A percentile compares a stretch with the other conserved stretches of the same genome.
phyloP scores from a whole-genome alignment of 37 sponge, comb jelly and placozoan species.

The Geodia barretti region DNA sequence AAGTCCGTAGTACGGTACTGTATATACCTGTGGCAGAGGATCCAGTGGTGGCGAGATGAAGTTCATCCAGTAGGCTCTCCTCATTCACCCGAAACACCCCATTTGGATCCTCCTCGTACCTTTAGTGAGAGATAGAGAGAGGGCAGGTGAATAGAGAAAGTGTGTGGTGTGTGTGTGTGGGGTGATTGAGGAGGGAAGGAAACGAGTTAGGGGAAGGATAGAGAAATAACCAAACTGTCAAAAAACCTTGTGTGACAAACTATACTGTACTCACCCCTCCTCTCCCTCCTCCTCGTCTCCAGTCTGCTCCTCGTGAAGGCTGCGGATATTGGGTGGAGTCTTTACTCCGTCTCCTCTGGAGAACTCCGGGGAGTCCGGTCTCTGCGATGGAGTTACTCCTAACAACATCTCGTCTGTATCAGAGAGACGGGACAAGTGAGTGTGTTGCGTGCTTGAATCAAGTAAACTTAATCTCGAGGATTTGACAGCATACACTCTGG shows the following conservation, averaged over 20 bases:
- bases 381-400: conserved; percentile 37
- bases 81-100: conserved; percentile 35
- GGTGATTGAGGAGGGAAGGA: no score
- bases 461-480: no score
- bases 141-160: background rate
- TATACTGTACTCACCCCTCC: background rate
- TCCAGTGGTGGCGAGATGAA: conserved; percentile 31
- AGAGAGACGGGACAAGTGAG: no score
- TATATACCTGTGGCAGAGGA: conserved; percentile 4
- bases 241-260: background rate
- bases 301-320: conserved; percentile 26
- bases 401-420: conserved; percentile 30
- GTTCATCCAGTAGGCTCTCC: conserved; percentile 37
- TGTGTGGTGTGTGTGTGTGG: no score
- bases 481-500: no score
- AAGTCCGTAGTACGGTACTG: no score
- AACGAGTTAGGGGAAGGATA: no score
- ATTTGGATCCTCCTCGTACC: background rate
- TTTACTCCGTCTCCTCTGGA: background rate
- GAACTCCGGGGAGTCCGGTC: conserved; percentile 57
- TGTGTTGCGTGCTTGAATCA: no score
- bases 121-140: background rate
- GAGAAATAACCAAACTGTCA: no score
- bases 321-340: conserved; percentile 19
- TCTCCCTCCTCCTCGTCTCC: background rate